Base-by-base conservation (phyloP, 2,797 vertebrate species). In the Micromesistius poutassou region DNA sequence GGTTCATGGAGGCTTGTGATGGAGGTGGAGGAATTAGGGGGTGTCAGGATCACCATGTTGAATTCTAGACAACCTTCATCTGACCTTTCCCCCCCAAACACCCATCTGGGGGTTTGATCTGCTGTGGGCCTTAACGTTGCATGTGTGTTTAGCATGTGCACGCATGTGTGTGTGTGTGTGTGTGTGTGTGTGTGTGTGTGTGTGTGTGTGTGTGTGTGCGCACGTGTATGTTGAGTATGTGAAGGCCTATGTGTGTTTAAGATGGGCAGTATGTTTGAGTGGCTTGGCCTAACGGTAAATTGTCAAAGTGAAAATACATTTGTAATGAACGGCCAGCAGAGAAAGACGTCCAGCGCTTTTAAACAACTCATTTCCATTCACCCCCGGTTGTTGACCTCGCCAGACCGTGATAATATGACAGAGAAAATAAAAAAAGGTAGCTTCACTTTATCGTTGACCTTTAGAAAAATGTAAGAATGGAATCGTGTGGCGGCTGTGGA, bases 41-140 rank as follows among this genome's bases (percentile, higher is more conserved):
- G 68, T 30, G 68, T 31, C 10, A 13, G 68, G 68, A 76, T 87
- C 84, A 82, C 87, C 83, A 42, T 75, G 75, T 74, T 70, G 75
- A 73, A 80, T 80, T 87, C 83, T 89, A 87, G 83, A 89, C 79
- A 82, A 75, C 76, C 78, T 73, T 50, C 76, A 77, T 79, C 85
- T 84, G 75, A 46, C 75, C 81, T 83, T 86, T 89, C 75, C 74
- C 75, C 75, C 80, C 74, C 79, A 80, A 73, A 73, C 28, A 77
- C 83, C 87, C 90, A 90, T 91, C 88, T 93, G 91, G 75, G 78
- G 83, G 85, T 93, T 93, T 94, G 87, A 94, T 94, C 90, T 92
- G 85, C 7, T 33, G 78, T 85, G 87, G 82, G 71, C 77, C 76
- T 87, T 85, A 85, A 87, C 80, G 82, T 30, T 30, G 68, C 30